phyloP scores from a whole-genome alignment of 1,140 invertebrate species.

The Drosophila chauvacae region DNA sequence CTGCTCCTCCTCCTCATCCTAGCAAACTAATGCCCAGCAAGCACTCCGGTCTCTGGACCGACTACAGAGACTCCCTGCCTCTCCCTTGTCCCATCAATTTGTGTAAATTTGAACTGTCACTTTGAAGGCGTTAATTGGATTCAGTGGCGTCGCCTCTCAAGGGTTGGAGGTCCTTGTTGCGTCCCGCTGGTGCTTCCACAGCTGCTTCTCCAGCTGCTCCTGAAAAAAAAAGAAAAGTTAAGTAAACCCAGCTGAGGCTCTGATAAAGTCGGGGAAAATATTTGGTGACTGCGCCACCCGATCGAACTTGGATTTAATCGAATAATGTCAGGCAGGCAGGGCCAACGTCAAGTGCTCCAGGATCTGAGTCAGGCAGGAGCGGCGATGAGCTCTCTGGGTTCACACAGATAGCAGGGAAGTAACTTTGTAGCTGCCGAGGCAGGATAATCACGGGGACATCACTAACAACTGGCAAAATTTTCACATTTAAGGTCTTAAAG shows the following conservation, averaged over 20 bases:
- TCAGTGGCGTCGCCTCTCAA: slow-evolving; percentile 58
- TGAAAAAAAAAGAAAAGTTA: not conserved
- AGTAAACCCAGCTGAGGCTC: slow-evolving; percentile 21
- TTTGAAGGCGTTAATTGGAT: slow-evolving; percentile 83
- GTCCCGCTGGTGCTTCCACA: slow-evolving; percentile 11
- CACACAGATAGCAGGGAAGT: slow-evolving; percentile 5
- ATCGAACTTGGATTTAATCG: slow-evolving; percentile 46
- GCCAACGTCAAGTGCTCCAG: slow-evolving; percentile 16
- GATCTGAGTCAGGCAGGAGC: not conserved
- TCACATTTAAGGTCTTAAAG: no score
- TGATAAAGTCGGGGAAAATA: slow-evolving; percentile 31
- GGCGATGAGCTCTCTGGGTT: not conserved
- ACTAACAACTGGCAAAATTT: not conserved
- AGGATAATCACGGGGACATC: not conserved
- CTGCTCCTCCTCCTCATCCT: not conserved
- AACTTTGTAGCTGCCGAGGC: not conserved
- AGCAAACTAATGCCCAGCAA: slow-evolving; percentile 34
- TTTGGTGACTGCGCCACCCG: slow-evolving; percentile 11
- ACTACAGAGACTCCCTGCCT: slow-evolving; percentile 1
- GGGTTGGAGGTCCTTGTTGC: slow-evolving; percentile 14
- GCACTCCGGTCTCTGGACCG: slow-evolving; percentile 3
- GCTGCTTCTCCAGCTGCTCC: not conserved
- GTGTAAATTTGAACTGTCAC: slow-evolving; percentile 83
- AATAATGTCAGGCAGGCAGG: slow-evolving; percentile 28
- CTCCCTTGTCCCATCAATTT: slow-evolving; percentile 57